Evolutionary conservation across 2,797 vertebrate species (phyloP), one percentile per base, ranked within the genome.

Genomic region (Chrosomus eos): DNA sequence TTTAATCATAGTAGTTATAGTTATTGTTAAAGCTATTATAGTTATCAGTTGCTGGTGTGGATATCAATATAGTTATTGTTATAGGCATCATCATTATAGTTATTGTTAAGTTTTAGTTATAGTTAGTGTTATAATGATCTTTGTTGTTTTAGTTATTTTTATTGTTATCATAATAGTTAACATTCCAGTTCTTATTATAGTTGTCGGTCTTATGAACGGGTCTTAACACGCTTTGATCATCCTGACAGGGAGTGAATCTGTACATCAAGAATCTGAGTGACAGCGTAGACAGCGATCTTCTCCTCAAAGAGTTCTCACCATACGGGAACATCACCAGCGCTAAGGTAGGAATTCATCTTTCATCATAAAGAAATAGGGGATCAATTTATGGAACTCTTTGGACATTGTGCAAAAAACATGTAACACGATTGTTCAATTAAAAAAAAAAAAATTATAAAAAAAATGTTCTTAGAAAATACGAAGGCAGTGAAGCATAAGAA

Each of bases 231-330:
- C 28, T 19, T 33, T 31, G 4, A 18, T 64, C 0, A 16, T 43
- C 53, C 62, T 43, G 23, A 58, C 81, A 99, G 98, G 98, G 98
- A 66, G 97, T 99, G 86, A 99, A 99, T 89, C 94, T 99, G 90
- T 99, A 99, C 0, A 97, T 99, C 90, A 99, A 99, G 94, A 99
- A 99, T 89, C 96, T 99, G 64, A 98, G 99, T 89, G 98, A 99
- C 88, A 96, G 97, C 26, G 96, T 99, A 48, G 98, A 99, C 85
- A 94, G 95, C 7, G 94, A 96, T 77, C 92, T 93, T n/a, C 88
- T 96, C 70, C 88, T 95, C 23, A 95, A 95, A 86, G 95, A 95
- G 88, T 96, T 96, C 84, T 91, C 91, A 0, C 94, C 95, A 0
- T 96, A 95, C 14, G 95, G 95, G 26, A 94, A 92, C 81, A 96